Evolutionary conservation across 2,113 vertebrate genomes (phyloP).

Genomic region (Fukomys damarensis): DNA sequence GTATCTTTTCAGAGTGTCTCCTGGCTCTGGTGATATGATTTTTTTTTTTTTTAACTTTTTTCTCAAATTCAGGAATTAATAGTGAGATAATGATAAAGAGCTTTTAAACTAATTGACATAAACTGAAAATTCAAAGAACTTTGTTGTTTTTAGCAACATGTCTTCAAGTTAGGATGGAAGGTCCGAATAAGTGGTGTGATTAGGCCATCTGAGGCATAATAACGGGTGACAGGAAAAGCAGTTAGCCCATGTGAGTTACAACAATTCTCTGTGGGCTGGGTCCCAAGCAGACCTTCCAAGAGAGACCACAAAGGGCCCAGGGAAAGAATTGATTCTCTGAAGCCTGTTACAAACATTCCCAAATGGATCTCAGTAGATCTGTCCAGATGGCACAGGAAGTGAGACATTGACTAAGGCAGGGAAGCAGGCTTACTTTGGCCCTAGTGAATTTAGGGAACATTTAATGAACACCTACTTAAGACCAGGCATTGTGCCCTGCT

Average conservation of each 20-base stretch:
- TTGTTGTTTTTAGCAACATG: slow-evolving; percentile 63
- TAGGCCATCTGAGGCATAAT: slow-evolving; percentile 70
- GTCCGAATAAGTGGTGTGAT: slow-evolving; percentile 54
- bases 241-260: slow-evolving; percentile 78
- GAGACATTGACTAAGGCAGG: background rate
- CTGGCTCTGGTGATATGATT: background rate
- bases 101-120: slow-evolving; percentile 42
- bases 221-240: slow-evolving; percentile 79
- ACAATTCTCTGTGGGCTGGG: slow-evolving; percentile 69
- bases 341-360: slow-evolving; percentile 48
- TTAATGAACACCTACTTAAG: slow-evolving; percentile 26
- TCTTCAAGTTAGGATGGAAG: slow-evolving; percentile 39
- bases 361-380: slow-evolving; percentile 29
- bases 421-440: slow-evolving; percentile 39
- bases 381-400: background rate
- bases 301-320: background rate
- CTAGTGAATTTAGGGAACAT: slow-evolving; percentile 40
- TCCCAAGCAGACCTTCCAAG: slow-evolving; percentile 43
- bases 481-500: background rate
- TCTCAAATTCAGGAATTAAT: slow-evolving; percentile 46
- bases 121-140: slow-evolving; percentile 59
- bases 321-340: slow-evolving; percentile 41
- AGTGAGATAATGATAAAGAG: background rate
- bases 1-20: slow-evolving; percentile 3
- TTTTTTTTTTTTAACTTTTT: background rate